phyloP scores from a whole-genome alignment of 1,140 invertebrate genomes.

The Vanessa atalanta region DNA sequence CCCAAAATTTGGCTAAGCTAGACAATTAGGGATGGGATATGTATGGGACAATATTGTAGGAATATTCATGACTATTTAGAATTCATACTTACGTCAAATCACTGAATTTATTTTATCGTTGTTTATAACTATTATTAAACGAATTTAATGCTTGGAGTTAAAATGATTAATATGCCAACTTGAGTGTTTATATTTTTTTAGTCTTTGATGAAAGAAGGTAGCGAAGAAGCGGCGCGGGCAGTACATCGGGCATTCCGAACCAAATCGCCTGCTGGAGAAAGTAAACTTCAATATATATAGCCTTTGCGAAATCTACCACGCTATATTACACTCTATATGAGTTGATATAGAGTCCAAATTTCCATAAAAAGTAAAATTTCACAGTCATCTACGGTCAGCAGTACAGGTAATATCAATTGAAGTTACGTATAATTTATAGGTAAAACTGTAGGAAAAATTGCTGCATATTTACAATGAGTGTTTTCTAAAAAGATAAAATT shows the following conservation, averaged over 20 bases:
- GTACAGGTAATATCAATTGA: slow-evolving; percentile 40
- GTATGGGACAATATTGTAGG: no score
- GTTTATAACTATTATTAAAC: no score
- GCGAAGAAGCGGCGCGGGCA: slow-evolving; percentile 61
- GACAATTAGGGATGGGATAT: no score
- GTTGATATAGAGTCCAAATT: slow-evolving; percentile 4
- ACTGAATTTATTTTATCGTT: no score
- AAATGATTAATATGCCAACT: background rate
- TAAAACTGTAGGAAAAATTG: background rate
- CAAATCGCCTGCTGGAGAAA: slow-evolving; percentile 68
- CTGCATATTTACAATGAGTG: no score
- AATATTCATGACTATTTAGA: no score
- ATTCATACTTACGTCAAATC: no score
- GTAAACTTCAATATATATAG: slow-evolving; percentile 64
- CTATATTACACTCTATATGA: slow-evolving; percentile 15
- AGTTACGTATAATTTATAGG: background rate
- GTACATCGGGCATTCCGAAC: slow-evolving; percentile 72
- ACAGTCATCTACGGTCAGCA: slow-evolving; percentile 43
- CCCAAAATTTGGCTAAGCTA: no score
- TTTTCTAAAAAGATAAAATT: no score
- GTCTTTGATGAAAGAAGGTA: slow-evolving; percentile 51
- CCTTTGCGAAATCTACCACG: slow-evolving; percentile 14
- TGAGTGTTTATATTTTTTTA: slow-evolving; percentile 20
- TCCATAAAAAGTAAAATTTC: background rate
- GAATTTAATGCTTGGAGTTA: no score